A percentile compares a stretch with the other conserved stretches of the same genome.
phyloP scores from a whole-genome alignment of 2,797 vertebrate genomes.

The Anolis apletophallus region DNA sequence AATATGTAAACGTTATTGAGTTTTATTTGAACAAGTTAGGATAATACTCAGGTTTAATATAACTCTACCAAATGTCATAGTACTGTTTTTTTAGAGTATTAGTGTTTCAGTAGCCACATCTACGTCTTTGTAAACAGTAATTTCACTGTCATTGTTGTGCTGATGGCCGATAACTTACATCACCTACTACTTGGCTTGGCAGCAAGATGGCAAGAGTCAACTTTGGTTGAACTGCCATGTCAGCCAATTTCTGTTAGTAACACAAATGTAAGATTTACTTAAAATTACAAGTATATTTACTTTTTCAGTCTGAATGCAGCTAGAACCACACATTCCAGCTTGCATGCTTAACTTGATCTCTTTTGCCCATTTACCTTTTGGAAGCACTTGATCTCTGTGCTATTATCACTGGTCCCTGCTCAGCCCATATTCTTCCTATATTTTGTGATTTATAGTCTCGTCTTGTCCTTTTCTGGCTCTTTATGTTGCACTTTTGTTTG shows the following conservation, averaged over 20 bases:
- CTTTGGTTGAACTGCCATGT: not conserved
- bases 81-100: not conserved
- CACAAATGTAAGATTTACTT: not conserved
- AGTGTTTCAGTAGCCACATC: not conserved
- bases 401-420: not conserved
- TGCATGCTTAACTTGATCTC: not conserved
- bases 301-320: not conserved
- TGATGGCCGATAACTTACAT: not conserved
- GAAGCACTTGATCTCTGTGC: not conserved
- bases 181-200: not conserved
- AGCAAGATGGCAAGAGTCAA: not conserved
- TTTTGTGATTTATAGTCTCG: not conserved
- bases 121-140: not conserved
- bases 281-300: not conserved
- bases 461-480: not conserved
- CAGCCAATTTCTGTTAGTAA: not conserved
- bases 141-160: not conserved
- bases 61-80: not conserved
- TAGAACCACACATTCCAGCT: not conserved
- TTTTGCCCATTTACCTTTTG: not conserved
- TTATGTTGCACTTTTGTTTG: constrained; percentile 8
- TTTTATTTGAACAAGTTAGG: not conserved
- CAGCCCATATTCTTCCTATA: not conserved
- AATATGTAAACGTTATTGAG: not conserved
- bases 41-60: not conserved